Evolutionary conservation across 2,888 invertebrate species (phyloP), one percentile per base, ranked within the genome.

Genomic region (Rapana venosa): DNA sequence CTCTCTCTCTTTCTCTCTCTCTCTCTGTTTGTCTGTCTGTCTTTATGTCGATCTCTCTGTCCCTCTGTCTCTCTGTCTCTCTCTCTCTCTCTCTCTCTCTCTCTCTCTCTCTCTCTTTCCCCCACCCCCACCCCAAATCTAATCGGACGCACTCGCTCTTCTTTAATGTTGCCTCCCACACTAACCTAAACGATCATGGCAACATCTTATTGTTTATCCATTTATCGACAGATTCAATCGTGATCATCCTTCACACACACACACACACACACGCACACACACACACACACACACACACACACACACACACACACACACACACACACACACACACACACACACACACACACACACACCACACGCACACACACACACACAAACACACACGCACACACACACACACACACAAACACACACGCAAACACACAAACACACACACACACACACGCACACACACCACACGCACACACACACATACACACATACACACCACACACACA

Each of bases 271-370:
- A 74, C 30, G n/a, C 30, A 74, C 74, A 74, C 30, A 74, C 74
- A 74, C 30, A 74, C 74, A 70, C 26, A 70, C 30, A 87, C 66
- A 66, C 66, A 87, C 66, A 66, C 66, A 87, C 66, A 87, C 35
- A 87, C 36, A 87, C 35, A 70, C 70, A 87, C 70, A 70, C 70
- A 70, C 56, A 87, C 70, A 87, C 70, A 87, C 32, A 70, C 70
- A 70, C 70, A 35, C 70, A 87, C 56, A 66, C 70, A 66, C 36
- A 36, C 74, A 74, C 74, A 74, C 47, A 47, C 47, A 47, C 47
- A 47, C 47, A 47, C 66, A n/a, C 74, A 74, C 74, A 74, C 74
- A 74, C n/a, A 74, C n/a, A 26, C 74, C 15, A 61, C 61, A 61
- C 74, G 11, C 74, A 74, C n/a, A 1, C 0, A 8, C 1, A 8